Base-by-base conservation (phyloP, 2,797 vertebrate genomes). In the Gallirallus australis region DNA sequence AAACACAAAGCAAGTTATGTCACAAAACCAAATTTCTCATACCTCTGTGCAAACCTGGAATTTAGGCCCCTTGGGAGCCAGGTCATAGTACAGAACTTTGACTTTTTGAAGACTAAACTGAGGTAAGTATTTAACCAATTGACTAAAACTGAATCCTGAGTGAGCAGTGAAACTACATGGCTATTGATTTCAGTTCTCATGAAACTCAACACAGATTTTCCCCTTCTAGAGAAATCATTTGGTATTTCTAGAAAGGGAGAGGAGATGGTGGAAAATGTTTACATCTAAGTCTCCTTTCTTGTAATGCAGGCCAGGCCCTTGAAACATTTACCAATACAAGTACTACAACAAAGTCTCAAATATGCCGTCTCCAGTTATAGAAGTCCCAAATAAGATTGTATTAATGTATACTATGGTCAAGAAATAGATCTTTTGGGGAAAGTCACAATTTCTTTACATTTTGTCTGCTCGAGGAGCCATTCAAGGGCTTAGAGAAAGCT, bases 61-160 rank as follows among this genome's bases (percentile, higher is more conserved):
- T 23, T 37, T 33, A 16, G 52, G 21, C 2, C 17, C 10, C 56
- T 52, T 37, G 45, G 80, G 11, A 82, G 27, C 19, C 39, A 73
- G n/a, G 11, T 84, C n/a, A 5, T 28, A 33, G 6, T 17, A 79
- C 37, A 47, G 3, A 63, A 31, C 40, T 80, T 53, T 61, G 27
- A 5, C 25, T 60, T 70, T 63, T 30, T 73, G n/a, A 83, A 86
- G 30, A 12, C 25, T 65, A 85, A 73, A 31, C n/a, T 66, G 54
- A 48, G 7, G 30, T 21, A 70, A 80, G 2, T 17, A 47, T 71
- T 93, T 68, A 42, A 85, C 20, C 19, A 54, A 5, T 24, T 93
- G 60, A 93, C 50, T 86, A 70, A 86, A 93, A 89, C 57, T 7
- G 25, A 94, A 72, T 54, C 79, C 45, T 15, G 12, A 83, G 37